These are phyloP conservation scores for Brachymystax lenok DNA, from an alignment of 2,797 vertebrate species.

Conservation along the genomic window DNA sequence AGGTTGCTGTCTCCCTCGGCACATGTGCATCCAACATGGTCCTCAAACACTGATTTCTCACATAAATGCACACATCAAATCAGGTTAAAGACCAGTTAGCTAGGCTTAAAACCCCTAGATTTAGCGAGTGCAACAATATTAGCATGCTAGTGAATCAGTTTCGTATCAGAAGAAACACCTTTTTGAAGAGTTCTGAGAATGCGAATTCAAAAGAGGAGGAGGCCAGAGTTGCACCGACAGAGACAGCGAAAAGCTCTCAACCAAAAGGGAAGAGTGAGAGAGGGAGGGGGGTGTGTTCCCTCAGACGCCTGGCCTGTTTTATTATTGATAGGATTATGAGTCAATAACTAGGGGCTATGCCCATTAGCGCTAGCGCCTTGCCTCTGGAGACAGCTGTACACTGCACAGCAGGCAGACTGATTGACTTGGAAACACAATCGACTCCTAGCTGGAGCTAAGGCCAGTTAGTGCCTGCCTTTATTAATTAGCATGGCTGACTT, in stretches of 20 bases:
- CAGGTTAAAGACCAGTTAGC: too few relatives aligned
- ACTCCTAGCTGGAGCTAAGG: constrained; percentile 34
- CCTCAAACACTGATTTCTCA: too few relatives aligned
- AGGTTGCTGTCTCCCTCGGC: too few relatives aligned
- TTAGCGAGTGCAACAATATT: too few relatives aligned
- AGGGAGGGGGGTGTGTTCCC: constrained; percentile 39
- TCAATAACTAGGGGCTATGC: constrained; percentile 65
- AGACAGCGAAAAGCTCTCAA: constrained; percentile 65
- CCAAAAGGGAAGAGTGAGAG: constrained; percentile 45
- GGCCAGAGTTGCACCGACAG: constrained; percentile 44
- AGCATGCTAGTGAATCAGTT: too few relatives aligned
- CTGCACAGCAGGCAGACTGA: constrained; percentile 54
- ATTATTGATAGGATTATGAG: constrained; percentile 76
- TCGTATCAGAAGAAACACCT: too few relatives aligned
- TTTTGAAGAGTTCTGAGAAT: background rate
- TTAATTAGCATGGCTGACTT: constrained; percentile 47
- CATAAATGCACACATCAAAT: too few relatives aligned
- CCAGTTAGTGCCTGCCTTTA: constrained; percentile 39
- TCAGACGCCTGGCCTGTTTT: constrained; percentile 63
- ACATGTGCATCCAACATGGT: too few relatives aligned
- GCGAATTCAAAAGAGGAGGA: background rate
- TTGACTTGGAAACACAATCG: constrained; percentile 59
- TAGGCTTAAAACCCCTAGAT: too few relatives aligned
- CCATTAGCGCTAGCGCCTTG: constrained; percentile 52
- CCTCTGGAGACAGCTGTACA: constrained; percentile 57